phyloP scores from a whole-genome alignment of 2,888 invertebrate genomes.

The Nineta flava region DNA sequence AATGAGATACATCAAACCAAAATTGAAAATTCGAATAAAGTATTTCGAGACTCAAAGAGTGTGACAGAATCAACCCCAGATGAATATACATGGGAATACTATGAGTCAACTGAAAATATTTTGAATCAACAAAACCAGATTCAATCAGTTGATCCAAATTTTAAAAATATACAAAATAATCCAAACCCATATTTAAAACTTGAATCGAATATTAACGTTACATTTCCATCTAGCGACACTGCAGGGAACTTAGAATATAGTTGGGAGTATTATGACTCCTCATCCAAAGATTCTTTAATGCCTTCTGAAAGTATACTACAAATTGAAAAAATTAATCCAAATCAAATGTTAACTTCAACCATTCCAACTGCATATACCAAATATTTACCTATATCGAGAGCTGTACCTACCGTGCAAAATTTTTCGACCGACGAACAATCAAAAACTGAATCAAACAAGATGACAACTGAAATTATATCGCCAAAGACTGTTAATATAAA shows the following conservation, averaged over 20 bases:
- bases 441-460: no score
- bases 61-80: neutral
- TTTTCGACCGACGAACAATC: no score
- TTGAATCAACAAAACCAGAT: neutral
- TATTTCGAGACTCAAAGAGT: no score
- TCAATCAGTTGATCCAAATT: no score
- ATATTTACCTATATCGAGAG: no score
- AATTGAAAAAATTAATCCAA: neutral
- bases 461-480: no score
- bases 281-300: neutral
- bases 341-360: no score
- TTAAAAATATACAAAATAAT: neutral
- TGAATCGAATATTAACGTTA: neutral
- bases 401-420: no score
- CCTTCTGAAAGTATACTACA: neutral
- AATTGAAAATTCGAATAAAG: no score
- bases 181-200: neutral
- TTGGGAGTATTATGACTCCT: neutral
- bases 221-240: neutral
- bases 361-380: no score
- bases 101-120: neutral
- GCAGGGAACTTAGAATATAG: neutral
- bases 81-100: neutral
- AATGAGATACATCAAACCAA: no score
- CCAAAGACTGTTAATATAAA: no score